Base-by-base conservation (phyloP, 1,140 invertebrate species). In the Drosophila serrata region DNA sequence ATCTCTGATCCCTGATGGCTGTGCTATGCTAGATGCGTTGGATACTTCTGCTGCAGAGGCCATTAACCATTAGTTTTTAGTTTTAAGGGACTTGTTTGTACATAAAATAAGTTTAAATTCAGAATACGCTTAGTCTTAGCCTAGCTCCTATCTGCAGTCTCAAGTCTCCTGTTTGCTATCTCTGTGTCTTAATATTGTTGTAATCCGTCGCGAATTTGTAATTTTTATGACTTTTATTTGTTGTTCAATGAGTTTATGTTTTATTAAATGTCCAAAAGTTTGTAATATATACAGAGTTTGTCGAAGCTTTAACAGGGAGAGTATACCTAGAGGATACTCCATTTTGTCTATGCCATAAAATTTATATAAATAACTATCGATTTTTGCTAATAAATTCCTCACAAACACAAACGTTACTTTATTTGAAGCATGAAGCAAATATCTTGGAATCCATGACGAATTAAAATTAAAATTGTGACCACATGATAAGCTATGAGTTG, bases 31-130 rank as follows among this genome's bases (percentile, higher is more conserved):
- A 15, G 24, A 27, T 45, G 22, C 33, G 9, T 51, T 43, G 19
- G 45, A 31, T 40, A n/a, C 45, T 42, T 27, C 61, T 75, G 61
- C 62, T 55, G 73, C 74, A 77, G 74, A 77, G 74, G 74, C 74
- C 74, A 77, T 76, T 56, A 65, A 11, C 35, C 29, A 53, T 55
- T 68, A 48, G 19, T 33, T 49, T n/a, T 6, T 69, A 72, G 68
- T 48, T 19, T 12, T 7, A 49, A 72, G 37, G n/a, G 53, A 29
- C 29, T 72, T 72, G 40, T 72, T 72, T 73, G 69, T 72, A 73
- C 22, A 73, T 73, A 73, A 29, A 59, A 64, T 64, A 61, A 35
- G 33, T 39, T 67, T 22, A 17, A 37, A 37, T 37, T 48, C 9
- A 24, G 56, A 46, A 43, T 67, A 69, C 49, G 68, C 49, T 57